A percentile compares a stretch with the other conserved stretches of the same genome.
Evolutionary conservation across 2,113 vertebrate species (phyloP).

Genomic region (Planiliza haematocheilus): DNA sequence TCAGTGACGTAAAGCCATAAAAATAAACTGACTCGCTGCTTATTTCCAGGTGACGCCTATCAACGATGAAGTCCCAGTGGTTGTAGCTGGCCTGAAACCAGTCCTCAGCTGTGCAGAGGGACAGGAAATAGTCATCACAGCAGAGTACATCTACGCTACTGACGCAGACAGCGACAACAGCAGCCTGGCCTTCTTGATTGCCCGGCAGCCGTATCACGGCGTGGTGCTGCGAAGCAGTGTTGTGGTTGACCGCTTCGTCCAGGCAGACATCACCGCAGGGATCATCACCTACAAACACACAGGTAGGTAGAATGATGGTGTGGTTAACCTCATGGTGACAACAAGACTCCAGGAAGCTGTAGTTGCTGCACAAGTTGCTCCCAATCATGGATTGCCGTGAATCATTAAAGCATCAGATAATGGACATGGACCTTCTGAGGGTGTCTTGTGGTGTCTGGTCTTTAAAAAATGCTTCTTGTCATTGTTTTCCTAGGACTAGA

Average conservation of each 20-base stretch:
- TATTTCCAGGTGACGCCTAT: constrained; percentile 86
- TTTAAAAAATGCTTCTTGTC: rapidly evolving
- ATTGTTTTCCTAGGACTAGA: constrained; percentile 86
- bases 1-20: background rate
- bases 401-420: too few relatives aligned
- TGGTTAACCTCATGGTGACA: too few relatives aligned
- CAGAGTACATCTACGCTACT: constrained; percentile 87
- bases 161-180: constrained; percentile 89
- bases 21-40: background rate
- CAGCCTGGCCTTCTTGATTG: constrained; percentile 85
- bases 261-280: constrained; percentile 87
- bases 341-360: too few relatives aligned
- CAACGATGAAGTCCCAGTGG: constrained; percentile 91
- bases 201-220: constrained; percentile 84
- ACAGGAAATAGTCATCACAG: constrained; percentile 85
- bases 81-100: constrained; percentile 84
- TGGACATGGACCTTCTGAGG: too few relatives aligned
- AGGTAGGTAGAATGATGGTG: constrained; percentile 75
- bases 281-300: constrained; percentile 91
- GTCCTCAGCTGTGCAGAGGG: constrained; percentile 89
- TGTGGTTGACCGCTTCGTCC: constrained; percentile 86
- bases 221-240: constrained; percentile 83
- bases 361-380: too few relatives aligned
- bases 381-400: too few relatives aligned
- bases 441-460: background rate